Evolutionary conservation across 2,113 vertebrate genomes (phyloP).

Genomic region (Phrynosoma platyrhinos): DNA sequence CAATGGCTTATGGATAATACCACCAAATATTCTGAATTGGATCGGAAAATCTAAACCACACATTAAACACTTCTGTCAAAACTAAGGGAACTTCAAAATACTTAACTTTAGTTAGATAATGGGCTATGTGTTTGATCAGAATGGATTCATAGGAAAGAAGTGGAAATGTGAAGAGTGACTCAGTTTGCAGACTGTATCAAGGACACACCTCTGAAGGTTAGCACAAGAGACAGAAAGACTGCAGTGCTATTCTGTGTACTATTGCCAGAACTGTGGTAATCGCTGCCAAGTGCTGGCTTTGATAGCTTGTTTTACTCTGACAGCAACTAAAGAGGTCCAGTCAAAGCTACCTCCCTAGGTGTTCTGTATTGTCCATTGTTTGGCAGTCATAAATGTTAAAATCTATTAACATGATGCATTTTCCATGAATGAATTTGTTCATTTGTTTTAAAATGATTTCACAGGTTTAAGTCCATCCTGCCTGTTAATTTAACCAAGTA

Average conservation of each 20-base stretch:
- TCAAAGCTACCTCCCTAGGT: not conserved
- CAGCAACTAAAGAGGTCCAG: not conserved
- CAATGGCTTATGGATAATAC: too few species aligned
- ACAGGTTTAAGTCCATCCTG: not conserved
- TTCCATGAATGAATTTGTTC: not conserved
- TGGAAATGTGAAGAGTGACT: not conserved
- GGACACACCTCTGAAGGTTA: not conserved
- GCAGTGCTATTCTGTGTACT: not conserved
- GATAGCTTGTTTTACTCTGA: constrained; percentile 5
- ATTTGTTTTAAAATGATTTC: not conserved
- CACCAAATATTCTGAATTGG: too few species aligned
- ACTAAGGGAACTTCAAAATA: not conserved
- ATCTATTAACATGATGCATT: not conserved
- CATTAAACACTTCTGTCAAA: not conserved
- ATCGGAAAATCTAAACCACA: not conserved
- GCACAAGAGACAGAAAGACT: not conserved
- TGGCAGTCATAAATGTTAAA: not conserved
- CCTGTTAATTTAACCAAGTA: not conserved
- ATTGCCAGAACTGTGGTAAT: not conserved
- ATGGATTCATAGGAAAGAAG: not conserved
- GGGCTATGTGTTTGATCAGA: not conserved
- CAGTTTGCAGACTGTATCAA: too few species aligned
- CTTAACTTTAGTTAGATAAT: not conserved
- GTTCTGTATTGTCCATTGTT: not conserved
- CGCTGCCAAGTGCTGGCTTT: not conserved